Evolutionary conservation across 2,888 invertebrate genomes (phyloP).

Genomic region (Watsonalla cultraria): DNA sequence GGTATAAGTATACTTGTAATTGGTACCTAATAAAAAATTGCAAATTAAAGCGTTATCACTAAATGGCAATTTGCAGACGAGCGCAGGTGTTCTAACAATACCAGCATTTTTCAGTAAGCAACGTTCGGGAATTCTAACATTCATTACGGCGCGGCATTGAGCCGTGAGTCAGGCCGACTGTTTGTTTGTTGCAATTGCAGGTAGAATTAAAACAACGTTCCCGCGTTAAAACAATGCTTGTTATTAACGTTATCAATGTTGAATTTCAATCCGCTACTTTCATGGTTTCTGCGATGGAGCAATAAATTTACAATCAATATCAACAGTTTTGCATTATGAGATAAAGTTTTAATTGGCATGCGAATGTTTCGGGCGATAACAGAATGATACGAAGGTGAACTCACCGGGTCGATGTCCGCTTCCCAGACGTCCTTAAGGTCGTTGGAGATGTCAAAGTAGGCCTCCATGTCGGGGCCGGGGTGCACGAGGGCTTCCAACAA

Average conservation of each 20-base stretch:
- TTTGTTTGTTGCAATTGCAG: slow-evolving; percentile 32
- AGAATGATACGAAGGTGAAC: slow-evolving; percentile 68
- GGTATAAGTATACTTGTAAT: background rate
- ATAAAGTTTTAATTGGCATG: background rate
- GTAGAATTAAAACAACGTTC: slow-evolving; percentile 50
- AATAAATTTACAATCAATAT: background rate
- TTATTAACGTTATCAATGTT: slow-evolving; percentile 27
- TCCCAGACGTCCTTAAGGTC: slow-evolving; percentile 90
- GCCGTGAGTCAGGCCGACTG: slow-evolving; percentile 31
- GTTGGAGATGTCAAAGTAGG: slow-evolving; percentile 86
- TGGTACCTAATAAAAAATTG: background rate
- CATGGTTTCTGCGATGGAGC: background rate
- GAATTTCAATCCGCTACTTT: slow-evolving; percentile 13
- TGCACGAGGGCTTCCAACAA: slow-evolving; percentile 56
- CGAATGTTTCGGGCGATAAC: slow-evolving; percentile 36
- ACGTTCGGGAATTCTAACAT: slow-evolving; percentile 9
- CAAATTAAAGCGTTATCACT: too few species aligned
- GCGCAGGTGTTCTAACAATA: background rate
- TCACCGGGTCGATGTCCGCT: slow-evolving; percentile 90
- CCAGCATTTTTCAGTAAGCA: background rate
- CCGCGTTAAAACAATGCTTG: slow-evolving; percentile 14
- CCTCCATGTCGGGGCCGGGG: slow-evolving; percentile 81
- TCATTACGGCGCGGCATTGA: slow-evolving; percentile 12
- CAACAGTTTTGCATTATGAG: background rate
- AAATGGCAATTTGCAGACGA: too few species aligned